Evolutionary conservation across 2,797 vertebrate species (phyloP).

Genomic region (Streptopelia turtur): DNA sequence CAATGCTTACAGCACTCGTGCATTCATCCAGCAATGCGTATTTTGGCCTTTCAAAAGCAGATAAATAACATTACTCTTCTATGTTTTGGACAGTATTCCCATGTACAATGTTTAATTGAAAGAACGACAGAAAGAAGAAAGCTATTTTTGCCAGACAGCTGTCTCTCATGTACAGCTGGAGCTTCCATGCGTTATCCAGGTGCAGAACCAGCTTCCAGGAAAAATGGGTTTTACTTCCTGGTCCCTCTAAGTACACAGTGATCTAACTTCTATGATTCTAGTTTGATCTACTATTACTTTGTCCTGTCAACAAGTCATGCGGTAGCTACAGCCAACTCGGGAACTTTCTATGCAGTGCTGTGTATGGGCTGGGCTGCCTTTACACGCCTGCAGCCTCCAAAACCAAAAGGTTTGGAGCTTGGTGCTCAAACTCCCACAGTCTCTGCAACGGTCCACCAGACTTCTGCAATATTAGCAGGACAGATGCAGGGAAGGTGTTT

Average conservation of each 20-base stretch:
- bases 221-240: neutral
- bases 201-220: neutral
- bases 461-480: neutral
- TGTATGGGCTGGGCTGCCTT: neutral
- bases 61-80: conserved; percentile 24
- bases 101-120: neutral
- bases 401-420: neutral
- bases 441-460: neutral
- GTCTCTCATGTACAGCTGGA: neutral
- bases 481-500: neutral
- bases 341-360: neutral
- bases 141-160: neutral
- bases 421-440: neutral
- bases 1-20: conserved; percentile 97
- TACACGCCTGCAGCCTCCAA: neutral
- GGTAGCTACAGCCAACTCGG: neutral
- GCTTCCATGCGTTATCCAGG: neutral
- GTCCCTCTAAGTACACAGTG: neutral
- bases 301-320: neutral
- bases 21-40: conserved; percentile 96
- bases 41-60: conserved; percentile 85
- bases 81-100: neutral
- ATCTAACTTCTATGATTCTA: neutral
- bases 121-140: neutral
- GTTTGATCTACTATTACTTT: neutral